A percentile compares a stretch with the other conserved stretches of the same genome.
These are phyloP conservation scores for Crambe crambe DNA, from an alignment of 37 sponge, comb jelly and placozoan species.

Conservation along the genomic window DNA sequence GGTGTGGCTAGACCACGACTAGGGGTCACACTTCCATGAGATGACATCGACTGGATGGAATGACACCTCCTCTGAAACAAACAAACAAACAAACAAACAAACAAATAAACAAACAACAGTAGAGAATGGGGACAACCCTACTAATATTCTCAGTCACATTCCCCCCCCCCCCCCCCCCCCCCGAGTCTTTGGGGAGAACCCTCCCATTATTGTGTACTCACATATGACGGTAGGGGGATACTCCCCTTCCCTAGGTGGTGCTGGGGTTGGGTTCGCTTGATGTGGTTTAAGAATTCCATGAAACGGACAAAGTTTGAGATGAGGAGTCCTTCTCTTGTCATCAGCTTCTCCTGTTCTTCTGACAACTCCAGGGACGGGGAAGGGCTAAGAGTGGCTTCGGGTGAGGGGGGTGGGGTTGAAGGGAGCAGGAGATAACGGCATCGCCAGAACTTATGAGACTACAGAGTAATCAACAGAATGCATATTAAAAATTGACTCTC, in stretches of 20 bases:
- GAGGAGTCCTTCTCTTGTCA: conserved; percentile 5
- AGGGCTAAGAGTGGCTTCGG: too few relatives aligned
- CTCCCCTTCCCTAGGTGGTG: background rate
- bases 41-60: background rate
- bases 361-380: background rate
- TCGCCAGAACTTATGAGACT: conserved; percentile 64
- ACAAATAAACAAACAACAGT: too few relatives aligned
- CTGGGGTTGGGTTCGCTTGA: conserved; percentile 41
- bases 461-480: background rate
- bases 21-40: background rate
- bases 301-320: conserved; percentile 61
- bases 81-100: too few relatives aligned
- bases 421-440: conserved; percentile 74
- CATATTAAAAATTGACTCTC: background rate
- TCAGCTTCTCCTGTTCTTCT: background rate
- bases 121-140: background rate
- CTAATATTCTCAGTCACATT: background rate
- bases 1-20: background rate
- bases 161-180: conserved; percentile 1
- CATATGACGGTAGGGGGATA: background rate
- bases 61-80: background rate
- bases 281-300: conserved; percentile 70
- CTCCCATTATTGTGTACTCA: background rate
- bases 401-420: background rate
- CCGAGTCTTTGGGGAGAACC: background rate